Percentiles rank a stretch among this genome's conserved stretches.
These are phyloP conservation scores for Phymatocera aterrima DNA, from an alignment of 2,888 invertebrate genomes.

Conservation along the genomic window DNA sequence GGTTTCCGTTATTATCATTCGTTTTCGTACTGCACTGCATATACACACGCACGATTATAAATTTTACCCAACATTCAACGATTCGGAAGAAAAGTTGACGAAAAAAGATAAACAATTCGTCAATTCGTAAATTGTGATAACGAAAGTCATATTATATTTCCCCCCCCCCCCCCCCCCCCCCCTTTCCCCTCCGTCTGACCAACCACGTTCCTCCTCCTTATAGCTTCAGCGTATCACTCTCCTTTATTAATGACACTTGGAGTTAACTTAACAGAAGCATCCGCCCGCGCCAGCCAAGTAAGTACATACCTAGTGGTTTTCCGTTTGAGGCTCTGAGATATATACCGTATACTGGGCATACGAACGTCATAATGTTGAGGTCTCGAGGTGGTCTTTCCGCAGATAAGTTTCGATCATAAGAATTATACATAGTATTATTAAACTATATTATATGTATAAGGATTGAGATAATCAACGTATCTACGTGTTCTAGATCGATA, in stretches of 20 bases:
- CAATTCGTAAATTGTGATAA: background rate
- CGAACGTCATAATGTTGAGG: slow-evolving; percentile 21
- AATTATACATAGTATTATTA: too few relatives aligned
- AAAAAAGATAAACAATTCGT: background rate
- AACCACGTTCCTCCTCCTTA: background rate
- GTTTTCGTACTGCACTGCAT: too few relatives aligned
- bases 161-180: background rate
- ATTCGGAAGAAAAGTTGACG: background rate
- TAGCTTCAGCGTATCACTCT: slow-evolving; percentile 41
- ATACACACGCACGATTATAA: too few relatives aligned
- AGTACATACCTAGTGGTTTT: too few relatives aligned
- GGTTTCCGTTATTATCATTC: background rate
- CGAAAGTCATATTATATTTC: background rate
- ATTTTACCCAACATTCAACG: too few relatives aligned
- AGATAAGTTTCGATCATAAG: background rate
- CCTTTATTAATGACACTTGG: slow-evolving; percentile 43
- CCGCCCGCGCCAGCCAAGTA: slow-evolving; percentile 34
- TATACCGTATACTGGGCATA: background rate
- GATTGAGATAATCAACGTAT: too few relatives aligned
- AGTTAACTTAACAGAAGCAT: slow-evolving; percentile 48
- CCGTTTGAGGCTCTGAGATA: slow-evolving; percentile 6
- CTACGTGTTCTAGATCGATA: too few relatives aligned
- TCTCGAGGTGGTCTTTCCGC: background rate
- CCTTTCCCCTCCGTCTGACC: background rate
- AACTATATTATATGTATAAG: too few relatives aligned